Conservation (phyloP, 1,140 invertebrate species). For the Drosophila jambulina region DNA sequence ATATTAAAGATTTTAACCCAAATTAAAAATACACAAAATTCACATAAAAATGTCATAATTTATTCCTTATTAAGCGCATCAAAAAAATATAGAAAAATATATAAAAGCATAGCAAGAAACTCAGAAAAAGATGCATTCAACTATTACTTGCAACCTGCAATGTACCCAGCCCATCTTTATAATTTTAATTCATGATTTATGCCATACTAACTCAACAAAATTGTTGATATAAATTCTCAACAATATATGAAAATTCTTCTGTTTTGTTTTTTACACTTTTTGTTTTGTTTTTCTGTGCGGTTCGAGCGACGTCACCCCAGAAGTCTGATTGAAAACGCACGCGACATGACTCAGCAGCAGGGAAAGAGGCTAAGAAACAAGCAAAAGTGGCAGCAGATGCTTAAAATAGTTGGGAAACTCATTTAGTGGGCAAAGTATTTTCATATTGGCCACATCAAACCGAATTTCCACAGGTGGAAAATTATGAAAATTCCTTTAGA, state of each 20-base stretch:
- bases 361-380: constrained; percentile 13
- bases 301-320: constrained; percentile 50
- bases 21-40: neutral
- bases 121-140: neutral
- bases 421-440: constrained; percentile 66
- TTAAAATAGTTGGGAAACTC: constrained; percentile 70
- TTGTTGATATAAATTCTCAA: constrained; percentile 18
- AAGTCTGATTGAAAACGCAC: constrained; percentile 54
- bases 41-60: neutral
- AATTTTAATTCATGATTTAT: constrained; percentile 26
- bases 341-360: constrained; percentile 68
- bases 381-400: constrained; percentile 39
- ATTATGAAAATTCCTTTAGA: constrained; percentile 29
- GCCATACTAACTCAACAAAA: constrained; percentile 26
- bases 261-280: constrained; percentile 7
- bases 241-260: constrained; percentile 18
- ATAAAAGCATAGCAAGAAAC: neutral
- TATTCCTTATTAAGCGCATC: neutral
- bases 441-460: constrained; percentile 59
- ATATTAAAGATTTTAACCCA: neutral
- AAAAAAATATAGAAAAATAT: neutral
- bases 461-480: constrained; percentile 64
- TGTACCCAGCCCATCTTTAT: neutral
- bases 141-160: neutral
- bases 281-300: constrained; percentile 16